Evolutionary conservation across 2,797 vertebrate species (phyloP), one percentile per base, ranked within the genome.

Genomic region (Neoniphon sammara): DNA sequence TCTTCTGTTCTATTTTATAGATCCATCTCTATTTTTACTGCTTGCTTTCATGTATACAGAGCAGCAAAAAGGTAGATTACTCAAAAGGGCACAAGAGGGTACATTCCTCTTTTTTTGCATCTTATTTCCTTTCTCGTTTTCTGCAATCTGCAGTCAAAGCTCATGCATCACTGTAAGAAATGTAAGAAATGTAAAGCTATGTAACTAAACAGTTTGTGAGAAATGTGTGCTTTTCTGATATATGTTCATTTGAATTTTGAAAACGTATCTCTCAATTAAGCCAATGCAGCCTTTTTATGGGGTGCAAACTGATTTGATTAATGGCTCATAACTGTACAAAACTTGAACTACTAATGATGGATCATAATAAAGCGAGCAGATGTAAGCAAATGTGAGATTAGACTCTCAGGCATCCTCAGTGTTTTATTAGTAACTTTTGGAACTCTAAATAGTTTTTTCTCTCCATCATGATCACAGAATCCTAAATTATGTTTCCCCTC

Each of bases 401-500:
- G 17, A 12, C 5, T 15, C 2, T 12, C 18, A 49, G n/a, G 20
- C 1, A 49, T 49, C 5, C 7, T 49, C 47, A 49, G 2, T 17
- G 8, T 49, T 49, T 20, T 49, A 20, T 49, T 9, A 20, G 5
- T 9, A 49, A 8, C 14, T 49, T 46, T 49, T 49, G 47, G 7
- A 20, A 9, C n/a, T 7, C 17, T 20, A 60, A 66, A 53, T 44
- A 46, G 69, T 64, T n/a, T 64, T 49, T 42, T 44, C 11, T 62
- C 15, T 27, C 47, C 39, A 25, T 55, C 12, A 23, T 44, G 20
- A n/a, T 68, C n/a, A 53, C n/a, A 21, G 63, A 23, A 57, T 42
- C 46, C 6, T 25, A 34, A 62, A 61, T 66, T 0, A 44, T 53
- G 17, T 65, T 75, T 65, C 53, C 18, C 46, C 12, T 78, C n/a